A percentile compares a stretch with the other conserved stretches of the same genome.
phyloP scores from a whole-genome alignment of 2,113 vertebrate genomes.

The Lagenorhynchus albirostris region DNA sequence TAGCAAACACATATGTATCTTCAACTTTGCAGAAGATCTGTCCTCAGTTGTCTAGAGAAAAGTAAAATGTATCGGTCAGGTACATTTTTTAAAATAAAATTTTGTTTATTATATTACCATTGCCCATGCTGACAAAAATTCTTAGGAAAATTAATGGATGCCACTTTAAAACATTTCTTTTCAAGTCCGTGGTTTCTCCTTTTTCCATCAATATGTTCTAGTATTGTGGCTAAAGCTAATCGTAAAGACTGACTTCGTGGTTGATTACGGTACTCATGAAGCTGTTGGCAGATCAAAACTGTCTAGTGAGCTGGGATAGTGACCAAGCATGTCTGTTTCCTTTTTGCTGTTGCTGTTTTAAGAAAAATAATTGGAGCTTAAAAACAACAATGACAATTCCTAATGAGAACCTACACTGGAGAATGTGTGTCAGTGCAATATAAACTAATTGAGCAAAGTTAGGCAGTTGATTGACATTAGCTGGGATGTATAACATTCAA shows the following conservation, averaged over 20 bases:
- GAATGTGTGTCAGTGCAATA: neutral
- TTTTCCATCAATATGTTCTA: neutral
- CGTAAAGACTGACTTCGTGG: neutral
- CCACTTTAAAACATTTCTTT: neutral
- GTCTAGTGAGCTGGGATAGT: neutral
- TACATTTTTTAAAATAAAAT: neutral
- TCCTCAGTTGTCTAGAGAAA: neutral
- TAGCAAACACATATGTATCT: neutral
- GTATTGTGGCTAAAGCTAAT: neutral
- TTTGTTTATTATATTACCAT: conserved; percentile 12
- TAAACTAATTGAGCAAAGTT: neutral
- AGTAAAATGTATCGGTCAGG: neutral
- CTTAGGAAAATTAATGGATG: neutral
- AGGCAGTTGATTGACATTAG: neutral
- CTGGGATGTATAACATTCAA: neutral
- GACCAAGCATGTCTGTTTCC: neutral
- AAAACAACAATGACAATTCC: neutral
- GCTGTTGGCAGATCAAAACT: neutral
- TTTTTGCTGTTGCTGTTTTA: conserved; percentile 5
- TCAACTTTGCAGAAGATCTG: neutral
- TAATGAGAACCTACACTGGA: neutral
- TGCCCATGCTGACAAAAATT: neutral
- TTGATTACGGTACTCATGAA: neutral
- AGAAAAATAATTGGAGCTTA: neutral
- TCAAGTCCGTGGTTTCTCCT: neutral